phyloP scores from a whole-genome alignment of 1,140 invertebrate species.

The Tetragnatha versicolor region DNA sequence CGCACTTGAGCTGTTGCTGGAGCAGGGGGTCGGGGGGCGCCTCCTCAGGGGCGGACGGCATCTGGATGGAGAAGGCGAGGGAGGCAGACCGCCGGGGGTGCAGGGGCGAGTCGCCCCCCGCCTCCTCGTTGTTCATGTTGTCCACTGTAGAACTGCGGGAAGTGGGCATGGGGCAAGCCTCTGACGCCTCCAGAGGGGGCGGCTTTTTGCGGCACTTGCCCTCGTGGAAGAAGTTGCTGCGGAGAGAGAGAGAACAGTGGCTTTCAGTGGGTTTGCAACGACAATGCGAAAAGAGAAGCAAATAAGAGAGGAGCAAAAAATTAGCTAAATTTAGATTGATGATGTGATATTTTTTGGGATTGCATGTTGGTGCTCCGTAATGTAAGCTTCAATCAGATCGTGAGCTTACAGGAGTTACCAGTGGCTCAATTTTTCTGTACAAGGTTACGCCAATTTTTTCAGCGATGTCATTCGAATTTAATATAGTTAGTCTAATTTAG shows the following conservation, averaged over 20 bases:
- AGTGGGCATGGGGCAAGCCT: slow-evolving; percentile 38
- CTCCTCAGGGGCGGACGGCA: slow-evolving; percentile 7
- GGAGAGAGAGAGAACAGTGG: background rate
- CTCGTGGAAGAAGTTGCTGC: slow-evolving; percentile 38
- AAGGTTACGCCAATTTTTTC: too few species aligned
- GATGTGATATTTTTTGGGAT: background rate
- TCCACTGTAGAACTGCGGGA: slow-evolving; percentile 6
- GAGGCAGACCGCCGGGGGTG: background rate
- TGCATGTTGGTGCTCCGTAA: too few species aligned
- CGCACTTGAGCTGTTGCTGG: background rate
- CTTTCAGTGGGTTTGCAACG: background rate
- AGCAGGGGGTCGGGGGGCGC: background rate
- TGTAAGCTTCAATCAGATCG: too few species aligned
- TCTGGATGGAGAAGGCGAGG: background rate
- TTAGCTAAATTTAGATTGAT: background rate
- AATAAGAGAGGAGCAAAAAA: background rate
- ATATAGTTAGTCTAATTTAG: too few species aligned
- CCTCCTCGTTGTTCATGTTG: slow-evolving; percentile 32
- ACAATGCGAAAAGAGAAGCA: background rate
- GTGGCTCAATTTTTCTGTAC: too few species aligned
- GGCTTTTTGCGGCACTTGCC: slow-evolving; percentile 41
- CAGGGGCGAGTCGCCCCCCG: background rate
- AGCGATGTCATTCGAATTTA: too few species aligned
- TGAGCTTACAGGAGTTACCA: too few species aligned
- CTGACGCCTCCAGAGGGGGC: background rate